Evolutionary conservation across 2,797 vertebrate genomes (phyloP).

Genomic region (Gastrophryne carolinensis): DNA sequence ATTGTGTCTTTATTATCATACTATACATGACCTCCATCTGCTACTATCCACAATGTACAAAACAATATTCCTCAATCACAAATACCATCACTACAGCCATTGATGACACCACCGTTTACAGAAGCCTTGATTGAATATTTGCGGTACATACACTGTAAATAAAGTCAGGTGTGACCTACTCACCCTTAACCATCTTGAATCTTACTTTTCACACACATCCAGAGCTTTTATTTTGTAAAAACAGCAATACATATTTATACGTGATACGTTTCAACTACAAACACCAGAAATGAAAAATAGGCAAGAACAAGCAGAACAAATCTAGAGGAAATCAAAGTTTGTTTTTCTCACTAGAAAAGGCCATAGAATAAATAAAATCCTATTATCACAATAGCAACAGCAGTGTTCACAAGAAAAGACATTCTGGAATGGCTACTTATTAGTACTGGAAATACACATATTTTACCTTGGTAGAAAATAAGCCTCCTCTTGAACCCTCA

Average conservation of each 20-base stretch:
- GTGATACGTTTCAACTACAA: conserved; percentile 89
- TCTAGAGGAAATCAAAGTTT: conserved; percentile 72
- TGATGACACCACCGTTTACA: conserved; percentile 71
- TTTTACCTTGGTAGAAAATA: conserved; percentile 4
- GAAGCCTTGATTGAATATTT: conserved; percentile 76
- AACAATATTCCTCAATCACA: conserved; percentile 65
- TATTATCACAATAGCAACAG: conserved; percentile 79
- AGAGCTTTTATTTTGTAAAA: conserved; percentile 97
- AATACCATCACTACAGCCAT: conserved; percentile 64
- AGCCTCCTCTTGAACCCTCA: background rate
- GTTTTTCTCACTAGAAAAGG: conserved; percentile 74
- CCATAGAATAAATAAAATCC: conserved; percentile 90
- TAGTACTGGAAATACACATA: conserved; percentile 55
- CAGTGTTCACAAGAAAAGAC: conserved; percentile 76
- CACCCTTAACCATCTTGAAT: conserved; percentile 74
- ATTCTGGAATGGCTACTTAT: conserved; percentile 69
- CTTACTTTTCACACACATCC: conserved; percentile 83
- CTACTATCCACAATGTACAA: conserved; percentile 59
- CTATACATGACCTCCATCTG: conserved; percentile 52
- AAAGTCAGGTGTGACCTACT: conserved; percentile 76
- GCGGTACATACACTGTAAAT: conserved; percentile 77
- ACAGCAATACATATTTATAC: conserved; percentile 89
- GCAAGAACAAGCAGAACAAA: conserved; percentile 79
- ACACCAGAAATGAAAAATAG: conserved; percentile 85
- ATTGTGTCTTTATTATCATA: conserved; percentile 15